Base-by-base conservation (phyloP, 1,140 invertebrate species). In the Zaprionus capensis region DNA sequence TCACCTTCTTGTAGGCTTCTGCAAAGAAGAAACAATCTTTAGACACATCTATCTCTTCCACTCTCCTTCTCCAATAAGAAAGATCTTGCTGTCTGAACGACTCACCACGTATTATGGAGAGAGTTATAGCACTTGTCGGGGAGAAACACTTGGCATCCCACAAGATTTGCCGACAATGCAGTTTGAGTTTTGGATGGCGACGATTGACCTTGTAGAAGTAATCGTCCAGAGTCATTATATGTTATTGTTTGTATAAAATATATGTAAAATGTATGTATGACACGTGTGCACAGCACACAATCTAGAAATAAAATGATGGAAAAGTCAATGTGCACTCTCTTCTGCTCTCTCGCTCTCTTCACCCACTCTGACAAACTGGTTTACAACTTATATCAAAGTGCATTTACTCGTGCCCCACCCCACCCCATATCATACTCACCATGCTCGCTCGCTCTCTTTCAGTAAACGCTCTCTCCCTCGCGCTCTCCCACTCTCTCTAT, bases 101-200 rank as follows among this genome's bases (percentile, higher is more conserved):
- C 81, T 73, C 73, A 74, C 84, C 84, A 73, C 78, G 81, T 76
- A 87, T 78, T 41, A 88, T 74, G 1, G 63, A 44, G 20, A 87
- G 58, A 2, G 81, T 87, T 11, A 84, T 78, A 0, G 84, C 66
- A 4, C 55, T 70, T 9, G 78, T 38, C 2, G 81, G 84, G 0
- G 78, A 69, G 5, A 53, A 73, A 24, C 58, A 76, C 5, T 83
- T 28, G 15, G 51, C 46, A 20, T 46, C 69, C 2, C 59, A 17
- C n/a, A 87, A 72, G 11, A 83, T 59, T 15, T 55, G 64, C 34
- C 26, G 17, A 0, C 88, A 64, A 36, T 78, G 69, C 15, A 26
- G 15, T 12, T 31, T n/a, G 4, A 87, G 56, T 0, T 5, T 46
- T 0, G 84, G 85, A 81, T 78, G 41, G n/a, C 56, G 71, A 2